Conservation (phyloP, 2,888 invertebrate genomes). For the Calliphora vomitoria region DNA sequence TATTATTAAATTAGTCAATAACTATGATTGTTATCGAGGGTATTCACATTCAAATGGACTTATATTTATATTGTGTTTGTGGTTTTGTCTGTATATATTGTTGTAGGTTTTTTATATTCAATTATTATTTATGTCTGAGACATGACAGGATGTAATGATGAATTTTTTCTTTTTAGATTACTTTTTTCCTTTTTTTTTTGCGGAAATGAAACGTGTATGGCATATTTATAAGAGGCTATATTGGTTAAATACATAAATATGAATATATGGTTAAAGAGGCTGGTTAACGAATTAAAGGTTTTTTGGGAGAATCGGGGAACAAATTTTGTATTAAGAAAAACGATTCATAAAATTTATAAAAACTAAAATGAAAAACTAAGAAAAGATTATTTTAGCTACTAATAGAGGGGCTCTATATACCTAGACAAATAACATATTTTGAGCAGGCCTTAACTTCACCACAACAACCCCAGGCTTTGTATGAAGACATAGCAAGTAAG, state of each 20-base stretch:
- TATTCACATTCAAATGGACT: neutral
- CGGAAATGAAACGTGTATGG: conserved; percentile 38
- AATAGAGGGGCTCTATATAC: too few species aligned
- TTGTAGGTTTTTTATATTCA: conserved; percentile 38
- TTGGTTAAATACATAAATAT: neutral
- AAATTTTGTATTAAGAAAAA: too few species aligned
- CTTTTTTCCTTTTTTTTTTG: conserved; percentile 22
- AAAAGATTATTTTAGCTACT: too few species aligned
- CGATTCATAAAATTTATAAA: too few species aligned
- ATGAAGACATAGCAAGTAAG: too few species aligned
- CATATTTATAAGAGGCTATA: neutral
- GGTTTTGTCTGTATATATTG: neutral
- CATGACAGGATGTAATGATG: conserved; percentile 52
- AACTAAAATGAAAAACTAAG: too few species aligned
- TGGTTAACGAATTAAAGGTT: neutral
- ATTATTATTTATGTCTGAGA: conserved; percentile 52
- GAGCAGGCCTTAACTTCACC: too few species aligned
- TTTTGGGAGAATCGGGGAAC: too few species aligned
- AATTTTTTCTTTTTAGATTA: conserved; percentile 19
- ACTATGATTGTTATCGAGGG: conserved; percentile 44
- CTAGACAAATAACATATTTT: too few species aligned
- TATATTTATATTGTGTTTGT: neutral
- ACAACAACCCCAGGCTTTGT: too few species aligned
- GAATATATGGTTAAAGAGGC: neutral
- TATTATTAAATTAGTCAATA: conserved; percentile 62